These are phyloP conservation scores for Hypocryptadius cinnamomeus DNA, from an alignment of 2,113 vertebrate species.

Conservation along the genomic window DNA sequence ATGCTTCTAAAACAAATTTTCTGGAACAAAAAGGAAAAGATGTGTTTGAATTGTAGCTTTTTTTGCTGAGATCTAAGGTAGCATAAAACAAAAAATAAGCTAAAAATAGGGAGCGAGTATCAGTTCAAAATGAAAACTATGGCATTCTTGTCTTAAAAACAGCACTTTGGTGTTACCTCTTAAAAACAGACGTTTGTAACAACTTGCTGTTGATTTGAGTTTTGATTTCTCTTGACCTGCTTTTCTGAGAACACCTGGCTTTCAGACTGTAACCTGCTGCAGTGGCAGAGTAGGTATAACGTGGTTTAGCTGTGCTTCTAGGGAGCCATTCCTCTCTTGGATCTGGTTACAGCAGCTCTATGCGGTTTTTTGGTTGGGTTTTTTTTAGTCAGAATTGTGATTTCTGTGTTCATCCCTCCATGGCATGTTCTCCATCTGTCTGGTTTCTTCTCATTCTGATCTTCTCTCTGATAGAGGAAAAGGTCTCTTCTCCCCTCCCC, in stretches of 20 bases:
- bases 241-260: neutral
- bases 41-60: neutral
- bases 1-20: neutral
- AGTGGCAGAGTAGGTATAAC: neutral
- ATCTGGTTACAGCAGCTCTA: neutral
- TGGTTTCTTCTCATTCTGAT: neutral
- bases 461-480: neutral
- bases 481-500: rapidly evolving
- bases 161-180: neutral
- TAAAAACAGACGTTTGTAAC: neutral
- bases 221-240: neutral
- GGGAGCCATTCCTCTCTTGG: neutral
- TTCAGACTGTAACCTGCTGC: neutral
- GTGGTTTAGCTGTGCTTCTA: neutral
- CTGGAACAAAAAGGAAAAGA: neutral
- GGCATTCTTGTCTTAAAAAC: neutral
- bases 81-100: neutral
- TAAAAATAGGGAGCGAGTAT: neutral
- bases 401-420: neutral
- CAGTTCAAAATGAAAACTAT: neutral
- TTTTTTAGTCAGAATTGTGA: neutral
- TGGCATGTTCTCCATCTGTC: rapidly evolving
- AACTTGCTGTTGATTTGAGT: neutral
- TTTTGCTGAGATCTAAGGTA: neutral
- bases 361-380: neutral